Evolutionary conservation across 1,140 invertebrate genomes (phyloP), one percentile per base, ranked within the genome.

Genomic region (Drosophila cardini): DNA sequence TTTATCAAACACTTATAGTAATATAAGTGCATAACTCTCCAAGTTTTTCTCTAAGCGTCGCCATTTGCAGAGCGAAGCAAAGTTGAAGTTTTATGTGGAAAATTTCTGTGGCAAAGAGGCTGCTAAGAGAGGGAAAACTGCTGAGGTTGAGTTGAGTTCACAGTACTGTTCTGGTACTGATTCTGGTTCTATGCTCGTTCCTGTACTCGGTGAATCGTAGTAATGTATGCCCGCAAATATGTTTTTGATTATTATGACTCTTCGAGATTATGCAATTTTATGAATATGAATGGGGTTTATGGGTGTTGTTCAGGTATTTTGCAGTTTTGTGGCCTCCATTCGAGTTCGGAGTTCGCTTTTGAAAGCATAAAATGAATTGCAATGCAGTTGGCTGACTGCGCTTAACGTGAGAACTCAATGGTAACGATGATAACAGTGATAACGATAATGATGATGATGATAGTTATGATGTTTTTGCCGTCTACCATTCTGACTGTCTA

Each of bases 261-360:
- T 90, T 90, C 86, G 76, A 90, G 86, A 90, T 90, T 90, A 90
- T 90, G 87, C 82, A 90, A 90, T 90, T 90, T 90, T 90, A 86
- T 90, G 86, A 90, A 90, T 90, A 90, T 87, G 76, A 90, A 90
- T 90, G 72, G 64, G 56, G 43, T 61, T 62, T 71, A 65, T 76
- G 78, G 74, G 58, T 70, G 67, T 53, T 62, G 13, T 45, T 43
- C 57, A 65, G 72, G 71, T 68, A 55, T 77, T 42, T 63, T 57
- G 50, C 60, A 45, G 45, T 58, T 67, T 61, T 61, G 65, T 30
- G 56, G 46, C 36, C 46, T 52, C 30, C 48, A 52, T 52, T 15
- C 30, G 48, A 52, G 45, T 21, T 63, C 9, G 36, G 42, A 45
- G 57, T 42, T 53, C 48, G 48, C 58, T 46, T 36, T 63, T 50